Evolutionary conservation across 2,888 invertebrate genomes (phyloP).

Genomic region (Himalopsyche tibetana): DNA sequence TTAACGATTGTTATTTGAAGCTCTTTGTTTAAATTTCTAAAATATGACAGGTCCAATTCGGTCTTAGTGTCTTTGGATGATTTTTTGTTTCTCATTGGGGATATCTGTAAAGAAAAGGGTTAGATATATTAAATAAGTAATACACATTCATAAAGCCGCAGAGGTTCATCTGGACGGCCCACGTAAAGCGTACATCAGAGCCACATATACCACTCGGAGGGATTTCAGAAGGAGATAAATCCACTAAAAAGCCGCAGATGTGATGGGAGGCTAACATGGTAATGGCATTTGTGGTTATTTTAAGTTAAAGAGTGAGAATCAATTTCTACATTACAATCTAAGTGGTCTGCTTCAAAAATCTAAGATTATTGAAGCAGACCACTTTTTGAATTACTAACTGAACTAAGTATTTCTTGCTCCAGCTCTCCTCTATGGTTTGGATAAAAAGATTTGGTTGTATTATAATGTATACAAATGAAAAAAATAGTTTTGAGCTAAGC

Average conservation of each 20-base stretch:
- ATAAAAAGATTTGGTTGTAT: too few species aligned
- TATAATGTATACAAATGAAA: too few species aligned
- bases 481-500: too few species aligned
- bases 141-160: neutral
- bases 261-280: neutral
- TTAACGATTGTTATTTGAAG: slow-evolving; percentile 22
- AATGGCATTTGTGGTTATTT: neutral
- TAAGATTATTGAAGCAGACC: too few species aligned
- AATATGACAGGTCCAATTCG: neutral
- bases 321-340: too few species aligned
- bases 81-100: slow-evolving; percentile 14
- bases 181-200: neutral
- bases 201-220: neutral
- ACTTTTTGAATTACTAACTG: too few species aligned
- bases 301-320: too few species aligned
- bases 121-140: neutral
- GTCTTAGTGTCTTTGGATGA: neutral
- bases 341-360: too few species aligned
- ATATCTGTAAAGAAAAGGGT: neutral
- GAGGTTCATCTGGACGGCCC: neutral
- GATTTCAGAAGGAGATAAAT: neutral
- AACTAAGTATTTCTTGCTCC: too few species aligned
- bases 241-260: neutral
- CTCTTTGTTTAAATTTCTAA: slow-evolving; percentile 8
- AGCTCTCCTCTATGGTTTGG: too few species aligned